Evolutionary conservation across 2,888 invertebrate species (phyloP).

Genomic region (Cheilosia pagana): DNA sequence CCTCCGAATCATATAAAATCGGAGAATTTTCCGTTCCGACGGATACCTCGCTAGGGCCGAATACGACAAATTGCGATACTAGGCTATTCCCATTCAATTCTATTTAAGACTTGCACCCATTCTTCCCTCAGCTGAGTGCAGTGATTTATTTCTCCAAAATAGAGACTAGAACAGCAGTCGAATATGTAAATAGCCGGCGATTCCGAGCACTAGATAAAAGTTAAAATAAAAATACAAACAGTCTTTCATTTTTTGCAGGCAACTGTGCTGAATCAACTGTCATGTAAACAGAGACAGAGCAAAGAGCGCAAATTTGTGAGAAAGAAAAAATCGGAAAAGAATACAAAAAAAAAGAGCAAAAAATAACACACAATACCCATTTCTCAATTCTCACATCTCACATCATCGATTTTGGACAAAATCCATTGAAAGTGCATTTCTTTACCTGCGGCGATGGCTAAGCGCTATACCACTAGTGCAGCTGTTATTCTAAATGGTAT

Average conservation of each 20-base stretch:
- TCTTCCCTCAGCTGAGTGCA: no score
- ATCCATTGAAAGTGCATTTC: slow-evolving; percentile 59
- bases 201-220: background rate
- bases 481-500: slow-evolving; percentile 36
- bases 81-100: no score
- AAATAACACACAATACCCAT: no score
- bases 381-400: slow-evolving; percentile 58
- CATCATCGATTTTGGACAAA: slow-evolving; percentile 73
- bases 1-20: no score
- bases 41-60: no score
- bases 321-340: slow-evolving; percentile 34
- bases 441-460: slow-evolving; percentile 7
- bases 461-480: slow-evolving; percentile 33
- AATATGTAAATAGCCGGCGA: background rate
- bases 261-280: slow-evolving; percentile 68
- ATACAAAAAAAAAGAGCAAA: slow-evolving; percentile 30
- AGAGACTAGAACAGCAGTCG: no score
- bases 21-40: no score
- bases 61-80: no score
- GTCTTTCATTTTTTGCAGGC: background rate
- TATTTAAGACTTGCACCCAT: no score
- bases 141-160: no score
- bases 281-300: slow-evolving; percentile 61
- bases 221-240: slow-evolving; percentile 1
- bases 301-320: slow-evolving; percentile 61